Evolutionary conservation across 2,888 invertebrate species (phyloP), one percentile per base, ranked within the genome.

Genomic region (Drosophila formosana): DNA sequence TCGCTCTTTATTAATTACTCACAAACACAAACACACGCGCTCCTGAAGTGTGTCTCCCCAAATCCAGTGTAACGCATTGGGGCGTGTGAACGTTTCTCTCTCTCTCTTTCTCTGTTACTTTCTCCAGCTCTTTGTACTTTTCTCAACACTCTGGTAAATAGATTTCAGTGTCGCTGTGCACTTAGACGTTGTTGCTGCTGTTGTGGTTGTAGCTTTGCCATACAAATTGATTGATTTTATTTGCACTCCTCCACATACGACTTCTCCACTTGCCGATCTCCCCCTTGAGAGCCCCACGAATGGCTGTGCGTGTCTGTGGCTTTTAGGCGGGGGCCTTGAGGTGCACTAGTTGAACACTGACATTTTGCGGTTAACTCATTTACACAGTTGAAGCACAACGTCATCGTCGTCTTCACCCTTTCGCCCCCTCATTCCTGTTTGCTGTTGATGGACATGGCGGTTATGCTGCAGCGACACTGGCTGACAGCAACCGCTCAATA

Each of bases 211-310:
- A 66, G 50, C 41, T 66, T 67, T 77, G 72, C 75, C 75, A 70
- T 64, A 76, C 72, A 83, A 88, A 88, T 84, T 88, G 88, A 88
- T 87, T 88, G 87, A 89, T 87, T 89, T 89, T 89, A 87, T 87
- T 89, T 87, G 88, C 85, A 75, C 75, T 75, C 65, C 56, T 64
- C 7, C 75, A 30, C 47, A n/a, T 13, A 18, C n/a, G 28, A 49
- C 11, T 37, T 11, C 39, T 11, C 39, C 6, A 39, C 28, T 28
- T 26, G n/a, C 7, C 39, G 3, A 18, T 18, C 18, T 11, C 9
- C 4, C 13, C n/a, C 34, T 34, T 18, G 8, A 55, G 13, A n/a
- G 8, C 43, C n/a, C 32, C 64, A 52, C 63, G 63, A 68, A 61
- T 70, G 49, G 43, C 60, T 50, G 65, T 71, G 65, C 74, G 74